phyloP scores from a whole-genome alignment of 2,113 vertebrate species.

The Falcunculus frontatus region DNA sequence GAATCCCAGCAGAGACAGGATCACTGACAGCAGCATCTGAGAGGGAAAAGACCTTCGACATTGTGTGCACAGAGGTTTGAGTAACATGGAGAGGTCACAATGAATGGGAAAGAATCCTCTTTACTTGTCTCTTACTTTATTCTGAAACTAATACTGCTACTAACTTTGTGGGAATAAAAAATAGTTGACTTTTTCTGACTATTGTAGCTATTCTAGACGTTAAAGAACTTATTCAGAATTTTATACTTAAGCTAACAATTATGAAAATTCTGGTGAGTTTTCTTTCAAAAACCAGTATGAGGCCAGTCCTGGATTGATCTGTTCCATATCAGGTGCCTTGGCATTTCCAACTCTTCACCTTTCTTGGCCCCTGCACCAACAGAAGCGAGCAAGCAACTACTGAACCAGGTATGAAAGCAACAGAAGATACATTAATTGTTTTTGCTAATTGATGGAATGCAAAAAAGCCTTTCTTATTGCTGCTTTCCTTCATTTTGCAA shows the following conservation, averaged over 20 bases:
- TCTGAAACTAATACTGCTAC: not conserved
- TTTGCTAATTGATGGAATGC: not conserved
- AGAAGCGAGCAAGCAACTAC: not conserved
- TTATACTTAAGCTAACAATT: not conserved
- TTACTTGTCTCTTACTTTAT: not conserved
- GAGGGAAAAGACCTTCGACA: not conserved
- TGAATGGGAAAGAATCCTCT: not conserved
- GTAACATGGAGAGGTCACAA: not conserved
- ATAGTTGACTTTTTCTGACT: not conserved
- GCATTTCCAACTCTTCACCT: not conserved
- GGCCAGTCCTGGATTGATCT: not conserved
- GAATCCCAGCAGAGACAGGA: conserved; percentile 20
- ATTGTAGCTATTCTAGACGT: not conserved
- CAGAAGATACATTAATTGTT: not conserved
- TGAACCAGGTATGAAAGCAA: not conserved
- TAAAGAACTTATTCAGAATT: not conserved
- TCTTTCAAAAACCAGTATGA: not conserved
- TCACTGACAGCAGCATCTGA: conserved; percentile 58
- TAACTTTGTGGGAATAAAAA: not conserved
- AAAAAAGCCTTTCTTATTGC: not conserved
- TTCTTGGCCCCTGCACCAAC: not conserved
- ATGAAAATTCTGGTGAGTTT: not conserved
- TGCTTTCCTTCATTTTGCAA: not conserved
- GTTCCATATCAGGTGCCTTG: not conserved
- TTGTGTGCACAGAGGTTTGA: not conserved